Evolutionary conservation across 1,140 invertebrate genomes (phyloP).

Genomic region (Trachymyrmex septentrionalis): DNA sequence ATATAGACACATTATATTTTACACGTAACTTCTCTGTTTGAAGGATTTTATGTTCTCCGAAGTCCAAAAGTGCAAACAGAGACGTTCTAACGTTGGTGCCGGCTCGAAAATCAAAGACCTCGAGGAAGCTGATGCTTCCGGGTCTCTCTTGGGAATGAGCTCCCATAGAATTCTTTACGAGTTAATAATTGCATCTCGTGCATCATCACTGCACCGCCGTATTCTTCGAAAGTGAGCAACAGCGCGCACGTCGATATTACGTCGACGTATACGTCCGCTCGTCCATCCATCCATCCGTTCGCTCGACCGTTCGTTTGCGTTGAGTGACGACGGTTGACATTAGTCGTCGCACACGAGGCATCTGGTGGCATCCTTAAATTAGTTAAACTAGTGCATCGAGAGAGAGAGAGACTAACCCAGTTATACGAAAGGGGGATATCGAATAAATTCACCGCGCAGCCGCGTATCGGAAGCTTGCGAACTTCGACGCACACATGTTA

Average conservation of each 20-base stretch:
- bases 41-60: neutral
- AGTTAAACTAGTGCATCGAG: slow-evolving; percentile 76
- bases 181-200: neutral
- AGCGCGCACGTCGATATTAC: slow-evolving; percentile 39
- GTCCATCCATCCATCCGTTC: neutral
- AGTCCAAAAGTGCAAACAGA: neutral
- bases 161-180: neutral
- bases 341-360: slow-evolving; percentile 53
- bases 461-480: slow-evolving; percentile 72
- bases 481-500: slow-evolving; percentile 28
- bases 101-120: neutral
- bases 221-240: slow-evolving; percentile 25
- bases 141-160: neutral
- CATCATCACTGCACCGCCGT: slow-evolving; percentile 18
- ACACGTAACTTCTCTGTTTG: neutral
- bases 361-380: slow-evolving; percentile 77
- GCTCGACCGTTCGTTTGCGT: slow-evolving; percentile 12
- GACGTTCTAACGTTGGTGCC: no score
- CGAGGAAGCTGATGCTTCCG: neutral
- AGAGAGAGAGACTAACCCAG: slow-evolving; percentile 80
- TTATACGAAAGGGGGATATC: slow-evolving; percentile 81
- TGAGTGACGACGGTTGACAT: slow-evolving; percentile 51
- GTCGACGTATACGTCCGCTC: slow-evolving; percentile 20
- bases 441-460: slow-evolving; percentile 83
- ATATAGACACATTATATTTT: neutral